Evolutionary conservation across 1,140 invertebrate species (phyloP), one percentile per base, ranked within the genome.

Genomic region (Cyrtorhinus lividipennis): DNA sequence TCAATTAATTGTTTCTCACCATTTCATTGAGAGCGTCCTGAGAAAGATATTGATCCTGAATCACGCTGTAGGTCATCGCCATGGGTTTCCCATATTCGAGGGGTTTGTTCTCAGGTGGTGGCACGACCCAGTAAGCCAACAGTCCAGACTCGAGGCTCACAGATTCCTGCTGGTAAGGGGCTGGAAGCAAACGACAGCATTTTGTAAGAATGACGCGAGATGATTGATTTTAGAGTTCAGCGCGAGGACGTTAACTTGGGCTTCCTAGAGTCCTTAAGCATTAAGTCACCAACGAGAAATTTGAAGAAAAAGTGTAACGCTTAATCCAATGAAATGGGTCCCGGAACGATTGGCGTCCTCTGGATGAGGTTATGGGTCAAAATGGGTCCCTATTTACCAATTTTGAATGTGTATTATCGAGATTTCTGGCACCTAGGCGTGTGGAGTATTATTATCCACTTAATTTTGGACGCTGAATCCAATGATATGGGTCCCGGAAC

Each of bases 61-160:
- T 76, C 59, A 92, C 81, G 63, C 83, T 87, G 68, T 91, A 94
- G 67, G 87, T 86, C 74, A 96, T 84, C 10, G 88, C 76, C 82
- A 95, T 88, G 1, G 93, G 92, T 30, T 88, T 81, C 0, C 90
- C 90, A 76, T 93, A 93, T 73, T 96, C 92, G 30, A 87, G 83
- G 2, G 90, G 89, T 68, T 87, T 82, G 69, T 88, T 87, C 76
- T 96, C 93, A 27, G 88, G 86, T 15, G 93, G 92, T 20, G 94
- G 92, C 76, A 93, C 84, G 1, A 95, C 92, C 92, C 93, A 96
- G 72, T 89, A 96, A 61, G 89, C 86, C 60, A 88, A 87, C 44
- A 94, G 81, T 63, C 84, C 83, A 1, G 88, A 90, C 69, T 88
- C 87, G 63, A 87, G 76, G 24, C 84, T 85, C 56, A 80, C 80